A percentile compares a stretch with the other conserved stretches of the same genome.
Conservation (phyloP, 2,113 vertebrate genomes). For the Bettongia penicillata region DNA sequence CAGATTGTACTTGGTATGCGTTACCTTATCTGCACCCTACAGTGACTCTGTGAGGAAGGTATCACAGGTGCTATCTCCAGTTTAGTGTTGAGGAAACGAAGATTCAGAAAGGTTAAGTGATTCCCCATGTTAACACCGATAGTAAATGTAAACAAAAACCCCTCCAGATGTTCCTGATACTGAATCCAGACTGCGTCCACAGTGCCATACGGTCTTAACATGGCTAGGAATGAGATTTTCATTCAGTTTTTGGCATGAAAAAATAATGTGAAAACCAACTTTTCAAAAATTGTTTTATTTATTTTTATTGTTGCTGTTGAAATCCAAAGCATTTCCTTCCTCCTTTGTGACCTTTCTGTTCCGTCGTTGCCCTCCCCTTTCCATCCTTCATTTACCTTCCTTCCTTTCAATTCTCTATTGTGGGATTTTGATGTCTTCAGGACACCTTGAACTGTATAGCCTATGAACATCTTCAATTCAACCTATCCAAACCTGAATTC, state of each 20-base stretch:
- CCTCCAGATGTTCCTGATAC: background rate
- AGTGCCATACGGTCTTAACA: background rate
- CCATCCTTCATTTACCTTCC: background rate
- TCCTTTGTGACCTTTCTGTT: background rate
- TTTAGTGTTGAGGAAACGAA: background rate
- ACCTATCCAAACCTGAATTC: background rate
- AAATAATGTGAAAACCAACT: background rate
- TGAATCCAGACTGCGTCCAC: no score
- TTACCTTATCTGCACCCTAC: background rate
- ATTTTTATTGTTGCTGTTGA: background rate
- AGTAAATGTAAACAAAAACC: background rate
- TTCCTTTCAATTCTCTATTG: background rate
- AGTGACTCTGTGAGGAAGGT: no score
- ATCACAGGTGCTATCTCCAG: background rate
- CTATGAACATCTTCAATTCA: background rate
- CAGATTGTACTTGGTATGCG: background rate
- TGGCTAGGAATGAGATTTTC: background rate
- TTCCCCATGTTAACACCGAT: background rate
- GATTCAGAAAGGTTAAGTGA: background rate
- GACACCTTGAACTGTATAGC: background rate
- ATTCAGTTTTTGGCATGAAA: background rate
- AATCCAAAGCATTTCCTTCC: background rate
- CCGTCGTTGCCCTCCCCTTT: background rate
- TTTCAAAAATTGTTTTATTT: background rate
- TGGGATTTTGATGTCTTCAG: background rate